phyloP scores from a whole-genome alignment of 2,888 invertebrate species.

The Lycophotia porphyrea region DNA sequence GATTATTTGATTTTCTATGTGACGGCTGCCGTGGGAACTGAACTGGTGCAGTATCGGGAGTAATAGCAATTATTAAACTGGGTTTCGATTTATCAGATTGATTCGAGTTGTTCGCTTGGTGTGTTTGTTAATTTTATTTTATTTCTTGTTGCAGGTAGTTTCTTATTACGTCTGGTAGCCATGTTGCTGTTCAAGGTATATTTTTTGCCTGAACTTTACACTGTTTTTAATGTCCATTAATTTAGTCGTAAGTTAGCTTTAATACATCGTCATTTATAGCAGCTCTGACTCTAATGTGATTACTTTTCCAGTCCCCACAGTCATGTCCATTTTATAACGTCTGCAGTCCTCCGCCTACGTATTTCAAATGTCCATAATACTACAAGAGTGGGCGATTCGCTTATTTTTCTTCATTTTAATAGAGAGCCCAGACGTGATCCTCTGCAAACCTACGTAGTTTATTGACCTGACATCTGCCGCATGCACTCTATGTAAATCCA shows the following conservation, averaged over 20 bases:
- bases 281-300: conserved; percentile 25
- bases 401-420: conserved; percentile 59
- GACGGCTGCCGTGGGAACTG: conserved; percentile 63
- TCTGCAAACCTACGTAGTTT: conserved; percentile 59
- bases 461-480: conserved; percentile 57
- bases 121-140: conserved; percentile 22
- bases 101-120: not conserved
- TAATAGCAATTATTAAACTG: conserved; percentile 12
- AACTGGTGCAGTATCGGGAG: conserved; percentile 30
- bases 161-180: not conserved
- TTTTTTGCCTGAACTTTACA: conserved; percentile 7
- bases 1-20: conserved; percentile 58
- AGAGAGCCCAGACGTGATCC: conserved; percentile 46
- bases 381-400: conserved; percentile 61
- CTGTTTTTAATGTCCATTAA: not conserved
- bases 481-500: conserved; percentile 33
- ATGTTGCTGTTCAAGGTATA: not conserved
- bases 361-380: conserved; percentile 37
- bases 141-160: conserved; percentile 55
- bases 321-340: conserved; percentile 39
- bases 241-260: conserved; percentile 13
- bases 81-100: not conserved
- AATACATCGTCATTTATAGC: conserved; percentile 10
- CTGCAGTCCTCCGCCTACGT: conserved; percentile 44
- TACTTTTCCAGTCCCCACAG: conserved; percentile 25